phyloP scores from a whole-genome alignment of 37 sponge, comb jelly and placozoan genomes.

The Aphrocallistes beatrix region DNA sequence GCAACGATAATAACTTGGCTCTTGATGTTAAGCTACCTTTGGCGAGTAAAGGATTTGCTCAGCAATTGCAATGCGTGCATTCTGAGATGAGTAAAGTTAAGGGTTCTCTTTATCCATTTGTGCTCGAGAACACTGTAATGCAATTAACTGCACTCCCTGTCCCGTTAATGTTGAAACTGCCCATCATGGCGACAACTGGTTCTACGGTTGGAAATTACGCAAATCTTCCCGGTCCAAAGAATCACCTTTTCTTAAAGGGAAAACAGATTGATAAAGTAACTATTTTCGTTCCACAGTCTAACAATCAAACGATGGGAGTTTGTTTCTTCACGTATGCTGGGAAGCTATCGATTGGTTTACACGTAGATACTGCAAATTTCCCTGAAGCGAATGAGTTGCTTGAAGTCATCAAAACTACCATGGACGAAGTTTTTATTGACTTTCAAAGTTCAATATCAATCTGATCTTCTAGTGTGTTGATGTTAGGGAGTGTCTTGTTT shows the following conservation, averaged over 20 bases:
- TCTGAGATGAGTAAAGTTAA: constrained; percentile 1
- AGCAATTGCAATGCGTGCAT: background rate
- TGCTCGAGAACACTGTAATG: background rate
- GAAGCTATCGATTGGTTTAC: background rate
- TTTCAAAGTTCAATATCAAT: background rate
- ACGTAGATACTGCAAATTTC: background rate
- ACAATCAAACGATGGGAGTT: background rate
- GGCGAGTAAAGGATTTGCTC: background rate
- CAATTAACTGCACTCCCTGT: background rate
- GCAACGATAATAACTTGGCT: background rate
- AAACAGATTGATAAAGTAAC: background rate
- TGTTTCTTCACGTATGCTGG: background rate
- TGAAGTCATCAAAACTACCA: background rate
- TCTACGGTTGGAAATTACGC: background rate
- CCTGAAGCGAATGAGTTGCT: background rate
- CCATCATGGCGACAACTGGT: background rate
- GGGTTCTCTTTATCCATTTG: background rate
- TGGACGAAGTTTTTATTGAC: background rate
- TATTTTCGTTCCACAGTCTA: background rate
- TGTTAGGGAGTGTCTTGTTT: no score
- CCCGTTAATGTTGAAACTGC: background rate
- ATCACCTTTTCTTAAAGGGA: background rate
- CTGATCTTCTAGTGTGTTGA: background rate
- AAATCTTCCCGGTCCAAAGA: background rate
- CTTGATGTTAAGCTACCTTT: background rate